Evolutionary conservation across 2,113 vertebrate genomes (phyloP).

Genomic region (Formicarius rufipectus): DNA sequence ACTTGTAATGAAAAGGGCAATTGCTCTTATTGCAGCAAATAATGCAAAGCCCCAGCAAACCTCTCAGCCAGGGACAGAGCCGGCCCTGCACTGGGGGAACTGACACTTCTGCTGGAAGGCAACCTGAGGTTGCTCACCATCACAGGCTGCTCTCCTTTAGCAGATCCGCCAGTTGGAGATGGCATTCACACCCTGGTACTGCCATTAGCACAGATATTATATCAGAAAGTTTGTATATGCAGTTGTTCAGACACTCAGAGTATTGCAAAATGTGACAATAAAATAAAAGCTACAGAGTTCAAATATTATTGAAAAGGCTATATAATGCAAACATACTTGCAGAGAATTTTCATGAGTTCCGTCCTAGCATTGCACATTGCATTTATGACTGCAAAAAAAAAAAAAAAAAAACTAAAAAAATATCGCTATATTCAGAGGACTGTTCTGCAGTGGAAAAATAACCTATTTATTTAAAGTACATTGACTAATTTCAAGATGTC

Average conservation of each 20-base stretch:
- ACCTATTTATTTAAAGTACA: conserved; percentile 2
- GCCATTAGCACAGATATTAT: background rate
- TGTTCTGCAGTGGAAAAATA: conserved; percentile 10
- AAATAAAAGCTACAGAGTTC: background rate
- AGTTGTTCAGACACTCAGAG: background rate
- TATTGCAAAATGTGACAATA: background rate
- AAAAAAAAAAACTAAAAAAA: background rate
- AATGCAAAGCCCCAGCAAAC: background rate
- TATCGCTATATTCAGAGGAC: background rate
- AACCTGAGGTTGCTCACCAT: background rate
- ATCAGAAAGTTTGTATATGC: background rate
- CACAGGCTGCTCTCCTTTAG: background rate
- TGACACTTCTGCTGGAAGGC: background rate
- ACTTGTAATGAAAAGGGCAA: background rate
- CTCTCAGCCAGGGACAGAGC: background rate
- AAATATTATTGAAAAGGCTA: background rate
- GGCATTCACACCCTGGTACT: background rate
- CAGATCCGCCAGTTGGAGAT: background rate
- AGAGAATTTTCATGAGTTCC: background rate
- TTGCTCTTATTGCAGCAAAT: background rate
- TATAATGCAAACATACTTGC: background rate
- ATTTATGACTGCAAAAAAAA: background rate
- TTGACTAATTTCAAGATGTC: background rate
- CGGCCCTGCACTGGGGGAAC: background rate
- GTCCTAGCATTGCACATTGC: background rate